phyloP scores from a whole-genome alignment of 2,888 invertebrate species.

The Carcina quercana region DNA sequence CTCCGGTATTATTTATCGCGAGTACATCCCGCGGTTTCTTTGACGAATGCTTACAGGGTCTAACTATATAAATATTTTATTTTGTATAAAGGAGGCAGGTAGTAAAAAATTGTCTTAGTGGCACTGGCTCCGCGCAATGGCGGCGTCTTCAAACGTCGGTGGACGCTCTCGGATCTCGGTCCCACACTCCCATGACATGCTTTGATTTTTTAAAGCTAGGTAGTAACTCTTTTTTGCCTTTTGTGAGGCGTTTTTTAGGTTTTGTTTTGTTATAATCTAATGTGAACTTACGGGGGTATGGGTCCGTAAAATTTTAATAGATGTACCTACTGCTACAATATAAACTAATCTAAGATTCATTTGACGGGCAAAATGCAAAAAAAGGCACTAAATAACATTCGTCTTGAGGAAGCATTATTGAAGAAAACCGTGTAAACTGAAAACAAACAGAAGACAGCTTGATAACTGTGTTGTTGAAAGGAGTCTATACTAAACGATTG shows the following conservation, averaged over 20 bases:
- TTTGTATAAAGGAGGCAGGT: conserved; percentile 56
- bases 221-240: conserved; percentile 42
- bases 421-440: too few relatives aligned
- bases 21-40: conserved; percentile 39
- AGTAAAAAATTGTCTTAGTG: conserved; percentile 55
- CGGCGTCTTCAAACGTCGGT: conserved; percentile 54
- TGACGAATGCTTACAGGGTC: conserved; percentile 46
- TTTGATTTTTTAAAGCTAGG: conserved; percentile 45
- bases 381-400: too few relatives aligned
- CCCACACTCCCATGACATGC: conserved; percentile 54
- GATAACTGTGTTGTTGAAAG: too few relatives aligned
- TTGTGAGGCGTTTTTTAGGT: conserved; percentile 22
- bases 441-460: too few relatives aligned
- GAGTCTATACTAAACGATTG: too few relatives aligned
- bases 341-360: too few relatives aligned
- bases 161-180: conserved; percentile 24
- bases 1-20: too few relatives aligned
- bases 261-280: conserved; percentile 9
- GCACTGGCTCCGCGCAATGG: conserved; percentile 29
- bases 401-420: too few relatives aligned
- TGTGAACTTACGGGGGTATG: too few relatives aligned
- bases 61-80: conserved; percentile 54
- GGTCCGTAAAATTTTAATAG: too few relatives aligned
- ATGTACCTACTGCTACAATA: too few relatives aligned
- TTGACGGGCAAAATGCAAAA: too few relatives aligned